Percentiles rank a stretch among this genome's conserved stretches.
These are phyloP conservation scores for Pyrocoelia pectoralis DNA, from an alignment of 2,888 invertebrate species.

Conservation along the genomic window DNA sequence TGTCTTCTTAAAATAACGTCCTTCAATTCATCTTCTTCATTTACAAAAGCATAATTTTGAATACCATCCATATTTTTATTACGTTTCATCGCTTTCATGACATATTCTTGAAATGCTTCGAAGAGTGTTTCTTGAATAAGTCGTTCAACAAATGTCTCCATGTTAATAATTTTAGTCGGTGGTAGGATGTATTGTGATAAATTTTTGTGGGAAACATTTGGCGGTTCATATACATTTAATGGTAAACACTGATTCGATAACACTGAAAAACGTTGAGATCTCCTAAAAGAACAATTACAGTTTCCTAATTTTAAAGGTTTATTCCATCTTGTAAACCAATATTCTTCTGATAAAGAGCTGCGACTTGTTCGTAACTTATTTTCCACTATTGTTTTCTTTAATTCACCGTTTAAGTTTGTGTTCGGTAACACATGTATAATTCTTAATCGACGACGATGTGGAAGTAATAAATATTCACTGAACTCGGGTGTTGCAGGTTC, in stretches of 20 bases:
- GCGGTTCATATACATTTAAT: too few species aligned
- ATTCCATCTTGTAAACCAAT: constrained; percentile 62
- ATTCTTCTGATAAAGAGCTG: constrained; percentile 58
- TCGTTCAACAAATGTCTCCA: constrained; percentile 56
- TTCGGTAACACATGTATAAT: constrained; percentile 54
- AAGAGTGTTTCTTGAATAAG: constrained; percentile 55
- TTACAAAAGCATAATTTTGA: constrained; percentile 52
- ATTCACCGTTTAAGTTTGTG: too few species aligned
- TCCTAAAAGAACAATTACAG: constrained; percentile 59
- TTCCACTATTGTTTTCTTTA: constrained; percentile 35
- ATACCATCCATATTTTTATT: constrained; percentile 38
- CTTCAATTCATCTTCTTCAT: constrained; percentile 36
- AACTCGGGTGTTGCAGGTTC: constrained; percentile 52
- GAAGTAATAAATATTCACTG: constrained; percentile 55
- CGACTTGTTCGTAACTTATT: constrained; percentile 46
- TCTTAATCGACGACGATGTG: constrained; percentile 51
- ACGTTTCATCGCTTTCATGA: constrained; percentile 36
- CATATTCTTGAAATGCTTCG: constrained; percentile 56
- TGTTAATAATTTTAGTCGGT: constrained; percentile 50
- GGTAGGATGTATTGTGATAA: constrained; percentile 45
- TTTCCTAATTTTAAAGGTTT: constrained; percentile 55
- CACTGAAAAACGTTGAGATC: constrained; percentile 54
- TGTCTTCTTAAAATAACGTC: too few species aligned
- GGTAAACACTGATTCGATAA: too few species aligned
- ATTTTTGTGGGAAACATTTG: constrained; percentile 16